phyloP scores from a whole-genome alignment of 2,888 invertebrate genomes.

The Caenorhabditis panamensis region DNA sequence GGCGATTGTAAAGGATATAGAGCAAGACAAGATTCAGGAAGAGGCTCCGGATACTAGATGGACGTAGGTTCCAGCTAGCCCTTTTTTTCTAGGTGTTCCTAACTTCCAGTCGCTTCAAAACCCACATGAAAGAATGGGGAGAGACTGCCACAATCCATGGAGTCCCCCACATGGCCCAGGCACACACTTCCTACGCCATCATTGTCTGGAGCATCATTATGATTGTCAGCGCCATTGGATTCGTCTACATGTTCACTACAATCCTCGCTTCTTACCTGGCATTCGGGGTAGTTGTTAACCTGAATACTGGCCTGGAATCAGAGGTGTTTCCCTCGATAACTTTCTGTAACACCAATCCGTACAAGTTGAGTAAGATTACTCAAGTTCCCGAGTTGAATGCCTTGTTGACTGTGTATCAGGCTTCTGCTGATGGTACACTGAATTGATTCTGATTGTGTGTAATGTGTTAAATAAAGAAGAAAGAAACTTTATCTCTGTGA shows the following conservation, averaged over 20 bases:
- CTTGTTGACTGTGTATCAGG: slow-evolving; percentile 63
- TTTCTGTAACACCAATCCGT: slow-evolving; percentile 76
- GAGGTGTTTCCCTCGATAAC: slow-evolving; percentile 72
- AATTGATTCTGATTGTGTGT: no score
- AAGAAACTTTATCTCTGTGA: no score
- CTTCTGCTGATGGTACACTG: slow-evolving; percentile 51
- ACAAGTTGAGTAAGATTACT: slow-evolving; percentile 71
- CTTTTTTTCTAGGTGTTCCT: neutral
- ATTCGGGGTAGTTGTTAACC: slow-evolving; percentile 69
- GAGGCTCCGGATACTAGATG: slow-evolving; percentile 61
- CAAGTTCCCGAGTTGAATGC: slow-evolving; percentile 68
- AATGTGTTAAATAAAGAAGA: no score
- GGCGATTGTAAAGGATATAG: slow-evolving; percentile 70
- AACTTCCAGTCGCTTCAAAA: slow-evolving; percentile 69
- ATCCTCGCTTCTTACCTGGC: slow-evolving; percentile 67
- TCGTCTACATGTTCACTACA: slow-evolving; percentile 71
- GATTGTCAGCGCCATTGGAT: slow-evolving; percentile 67
- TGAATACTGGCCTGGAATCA: slow-evolving; percentile 70
- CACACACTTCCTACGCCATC: slow-evolving; percentile 63
- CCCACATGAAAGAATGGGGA: slow-evolving; percentile 69
- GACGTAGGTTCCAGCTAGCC: slow-evolving; percentile 49
- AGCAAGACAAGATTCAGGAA: slow-evolving; percentile 66
- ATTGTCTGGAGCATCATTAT: slow-evolving; percentile 70
- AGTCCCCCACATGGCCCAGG: slow-evolving; percentile 72
- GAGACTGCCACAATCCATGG: slow-evolving; percentile 72